Conservation (phyloP, 2,888 invertebrate genomes). For the Anorthoa munda region DNA sequence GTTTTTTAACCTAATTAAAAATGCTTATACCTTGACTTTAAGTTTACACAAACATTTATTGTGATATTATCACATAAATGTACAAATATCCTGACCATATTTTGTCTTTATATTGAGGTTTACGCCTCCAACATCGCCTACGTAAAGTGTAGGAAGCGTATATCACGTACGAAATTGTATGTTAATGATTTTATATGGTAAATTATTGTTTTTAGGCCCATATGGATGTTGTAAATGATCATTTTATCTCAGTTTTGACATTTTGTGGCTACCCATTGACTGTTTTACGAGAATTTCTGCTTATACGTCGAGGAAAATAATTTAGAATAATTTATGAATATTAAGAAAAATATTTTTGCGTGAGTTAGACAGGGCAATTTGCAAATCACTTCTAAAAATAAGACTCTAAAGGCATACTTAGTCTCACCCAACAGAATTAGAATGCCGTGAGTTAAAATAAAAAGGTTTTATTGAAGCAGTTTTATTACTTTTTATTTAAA, state of each 20-base stretch:
- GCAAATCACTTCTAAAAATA: background rate
- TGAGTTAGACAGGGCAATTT: background rate
- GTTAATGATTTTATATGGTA: constrained; percentile 54
- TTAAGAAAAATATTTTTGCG: background rate
- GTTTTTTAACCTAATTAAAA: constrained; percentile 59
- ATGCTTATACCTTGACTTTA: constrained; percentile 62
- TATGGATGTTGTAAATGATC: constrained; percentile 45
- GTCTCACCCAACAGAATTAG: background rate
- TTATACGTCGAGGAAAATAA: background rate
- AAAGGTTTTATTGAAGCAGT: no score
- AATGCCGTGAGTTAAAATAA: background rate
- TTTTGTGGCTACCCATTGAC: constrained; percentile 50
- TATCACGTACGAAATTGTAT: constrained; percentile 56
- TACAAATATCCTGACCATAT: constrained; percentile 69
- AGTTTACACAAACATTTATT: constrained; percentile 57
- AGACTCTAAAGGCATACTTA: background rate
- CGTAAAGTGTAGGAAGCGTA: constrained; percentile 53
- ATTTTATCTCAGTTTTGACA: constrained; percentile 59
- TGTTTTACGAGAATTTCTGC: constrained; percentile 33
- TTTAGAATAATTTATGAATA: background rate
- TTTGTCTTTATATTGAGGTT: constrained; percentile 64
- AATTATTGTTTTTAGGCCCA: constrained; percentile 53
- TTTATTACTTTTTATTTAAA: no score
- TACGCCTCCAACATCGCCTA: constrained; percentile 71
- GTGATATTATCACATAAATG: constrained; percentile 58